These are phyloP conservation scores for Diachasma alloeum DNA, from an alignment of 1,140 invertebrate species.

Conservation along the genomic window DNA sequence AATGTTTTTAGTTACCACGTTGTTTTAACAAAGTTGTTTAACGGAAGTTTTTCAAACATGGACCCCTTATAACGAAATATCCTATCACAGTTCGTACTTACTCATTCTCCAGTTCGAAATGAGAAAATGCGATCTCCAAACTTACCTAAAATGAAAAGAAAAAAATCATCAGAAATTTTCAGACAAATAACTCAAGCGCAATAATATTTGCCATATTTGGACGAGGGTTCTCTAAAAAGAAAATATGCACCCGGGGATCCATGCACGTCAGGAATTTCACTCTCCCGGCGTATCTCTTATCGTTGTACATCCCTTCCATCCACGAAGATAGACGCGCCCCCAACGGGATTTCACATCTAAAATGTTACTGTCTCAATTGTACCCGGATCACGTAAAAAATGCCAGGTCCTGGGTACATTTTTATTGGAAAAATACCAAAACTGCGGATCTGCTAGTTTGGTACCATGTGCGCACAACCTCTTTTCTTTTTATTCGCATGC, in stretches of 20 bases:
- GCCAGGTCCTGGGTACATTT: conserved; percentile 4
- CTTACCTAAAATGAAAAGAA: conserved; percentile 16
- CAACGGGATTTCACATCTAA: conserved; percentile 1
- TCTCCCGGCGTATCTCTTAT: not conserved
- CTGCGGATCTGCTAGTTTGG: conserved; percentile 14
- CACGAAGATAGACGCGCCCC: not conserved
- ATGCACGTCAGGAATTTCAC: not conserved
- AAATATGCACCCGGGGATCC: not conserved
- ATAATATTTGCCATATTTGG: too few relatives aligned
- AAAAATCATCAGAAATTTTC: not conserved
- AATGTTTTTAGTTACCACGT: too few relatives aligned
- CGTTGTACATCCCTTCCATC: not conserved
- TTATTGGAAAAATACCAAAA: conserved; percentile 17
- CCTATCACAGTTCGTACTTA: not conserved
- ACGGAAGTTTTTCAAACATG: too few relatives aligned
- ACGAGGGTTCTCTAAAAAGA: not conserved
- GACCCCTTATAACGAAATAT: too few relatives aligned
- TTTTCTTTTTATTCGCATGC: not conserved
- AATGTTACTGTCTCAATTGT: conserved; percentile 17
- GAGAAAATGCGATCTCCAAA: not conserved
- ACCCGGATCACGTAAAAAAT: conserved; percentile 28
- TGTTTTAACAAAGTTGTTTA: too few relatives aligned
- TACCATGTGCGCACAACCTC: not conserved
- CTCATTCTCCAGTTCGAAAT: not conserved
- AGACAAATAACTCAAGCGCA: not conserved